A percentile compares a stretch with the other conserved stretches of the same genome.
phyloP scores from a whole-genome alignment of 2,797 vertebrate genomes.

The Euthynnus affinis region DNA sequence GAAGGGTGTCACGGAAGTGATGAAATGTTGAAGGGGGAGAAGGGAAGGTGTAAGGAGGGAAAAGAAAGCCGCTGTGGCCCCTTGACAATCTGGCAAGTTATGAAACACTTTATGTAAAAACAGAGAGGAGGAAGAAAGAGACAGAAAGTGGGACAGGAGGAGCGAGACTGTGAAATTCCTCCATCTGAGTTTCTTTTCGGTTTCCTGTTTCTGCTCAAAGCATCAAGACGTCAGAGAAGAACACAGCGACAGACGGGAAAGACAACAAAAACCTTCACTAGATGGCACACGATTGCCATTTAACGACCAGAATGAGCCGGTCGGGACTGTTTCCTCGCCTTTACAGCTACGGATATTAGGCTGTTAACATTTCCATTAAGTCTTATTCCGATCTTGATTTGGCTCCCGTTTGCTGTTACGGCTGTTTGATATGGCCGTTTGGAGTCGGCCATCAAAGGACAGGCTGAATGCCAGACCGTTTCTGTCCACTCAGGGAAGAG shows the following conservation, averaged over 20 bases:
- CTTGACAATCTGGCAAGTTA: conserved; percentile 77
- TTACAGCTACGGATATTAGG: conserved; percentile 35
- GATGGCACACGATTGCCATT: conserved; percentile 27
- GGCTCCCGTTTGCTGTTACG: conserved; percentile 28
- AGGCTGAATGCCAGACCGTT: conserved; percentile 53
- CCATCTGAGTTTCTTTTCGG: conserved; percentile 13
- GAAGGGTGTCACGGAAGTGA: conserved; percentile 36
- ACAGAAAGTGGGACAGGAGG: conserved; percentile 52
- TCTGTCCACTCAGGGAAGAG: conserved; percentile 43
- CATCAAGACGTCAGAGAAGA: not conserved
- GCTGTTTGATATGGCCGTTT: conserved; percentile 50
- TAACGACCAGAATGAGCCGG: conserved; percentile 5
- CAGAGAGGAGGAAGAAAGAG: not conserved
- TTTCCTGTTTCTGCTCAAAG: conserved; percentile 1
- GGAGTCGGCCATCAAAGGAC: conserved; percentile 62
- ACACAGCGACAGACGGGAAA: not conserved
- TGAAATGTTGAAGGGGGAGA: not conserved
- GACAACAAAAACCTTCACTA: conserved; percentile 30
- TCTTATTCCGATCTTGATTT: conserved; percentile 36
- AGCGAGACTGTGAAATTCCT: conserved; percentile 47
- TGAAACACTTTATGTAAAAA: conserved; percentile 80
- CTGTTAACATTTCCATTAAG: conserved; percentile 53
- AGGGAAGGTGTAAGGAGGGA: conserved; percentile 24
- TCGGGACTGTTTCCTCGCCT: conserved; percentile 26
- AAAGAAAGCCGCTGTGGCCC: conserved; percentile 49